Evolutionary conservation across 2,888 invertebrate genomes (phyloP).

Genomic region (Polydrusus tereticollis): DNA sequence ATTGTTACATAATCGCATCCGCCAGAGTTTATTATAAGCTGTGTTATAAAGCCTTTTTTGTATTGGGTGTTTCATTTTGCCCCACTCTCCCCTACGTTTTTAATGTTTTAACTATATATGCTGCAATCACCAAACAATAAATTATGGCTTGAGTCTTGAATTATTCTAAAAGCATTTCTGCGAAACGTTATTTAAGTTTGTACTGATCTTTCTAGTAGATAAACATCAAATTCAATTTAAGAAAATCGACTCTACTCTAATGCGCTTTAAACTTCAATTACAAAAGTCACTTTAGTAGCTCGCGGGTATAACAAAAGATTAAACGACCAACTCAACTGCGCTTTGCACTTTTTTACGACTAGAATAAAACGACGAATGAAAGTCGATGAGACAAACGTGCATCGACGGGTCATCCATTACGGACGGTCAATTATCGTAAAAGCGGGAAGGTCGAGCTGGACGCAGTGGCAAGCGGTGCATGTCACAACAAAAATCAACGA

Average conservation of each 20-base stretch:
- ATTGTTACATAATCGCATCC: too few species aligned
- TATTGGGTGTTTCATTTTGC: too few species aligned
- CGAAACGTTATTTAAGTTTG: too few species aligned
- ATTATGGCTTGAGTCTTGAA: too few species aligned
- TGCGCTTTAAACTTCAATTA: not conserved
- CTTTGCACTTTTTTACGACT: slow-evolving; percentile 18
- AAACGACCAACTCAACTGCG: slow-evolving; percentile 14
- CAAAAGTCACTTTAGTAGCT: not conserved
- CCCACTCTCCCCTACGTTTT: too few species aligned
- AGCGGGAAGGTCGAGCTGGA: slow-evolving; percentile 34
- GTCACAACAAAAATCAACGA: slow-evolving; percentile 51
- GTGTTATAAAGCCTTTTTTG: too few species aligned
- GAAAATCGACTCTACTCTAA: not conserved
- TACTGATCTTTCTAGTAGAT: too few species aligned
- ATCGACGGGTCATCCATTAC: slow-evolving; percentile 40
- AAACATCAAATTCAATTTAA: not conserved
- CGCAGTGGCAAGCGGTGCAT: slow-evolving; percentile 32
- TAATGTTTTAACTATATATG: too few species aligned
- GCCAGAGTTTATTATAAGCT: too few species aligned
- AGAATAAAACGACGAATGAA: slow-evolving; percentile 52
- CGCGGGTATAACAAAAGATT: slow-evolving; percentile 10
- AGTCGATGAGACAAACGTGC: slow-evolving; percentile 50
- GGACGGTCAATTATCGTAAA: slow-evolving; percentile 33
- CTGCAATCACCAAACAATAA: too few species aligned
- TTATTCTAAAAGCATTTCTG: too few species aligned